A percentile compares a stretch with the other conserved stretches of the same genome.
Evolutionary conservation across 2,888 invertebrate genomes (phyloP).

Genomic region (Sepioteuthis lessoniana): DNA sequence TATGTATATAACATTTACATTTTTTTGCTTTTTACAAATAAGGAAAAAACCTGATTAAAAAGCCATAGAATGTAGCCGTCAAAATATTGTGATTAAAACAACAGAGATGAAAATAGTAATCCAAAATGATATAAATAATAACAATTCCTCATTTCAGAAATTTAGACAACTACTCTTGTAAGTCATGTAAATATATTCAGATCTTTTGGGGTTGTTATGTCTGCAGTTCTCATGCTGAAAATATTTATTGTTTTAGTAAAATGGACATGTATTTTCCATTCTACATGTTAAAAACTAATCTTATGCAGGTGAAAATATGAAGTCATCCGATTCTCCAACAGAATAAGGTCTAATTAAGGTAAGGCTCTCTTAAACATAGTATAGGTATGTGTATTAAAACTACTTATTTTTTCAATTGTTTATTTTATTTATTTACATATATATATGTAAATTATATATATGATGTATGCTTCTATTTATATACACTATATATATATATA

Average conservation of each 20-base stretch:
- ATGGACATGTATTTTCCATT: neutral
- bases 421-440: neutral
- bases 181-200: too few relatives aligned
- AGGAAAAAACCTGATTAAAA: too few relatives aligned
- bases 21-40: too few relatives aligned
- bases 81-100: too few relatives aligned
- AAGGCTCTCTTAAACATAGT: slow-evolving; percentile 14
- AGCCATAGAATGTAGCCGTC: too few relatives aligned
- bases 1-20: too few relatives aligned
- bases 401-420: neutral
- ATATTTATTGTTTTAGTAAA: slow-evolving; percentile 8
- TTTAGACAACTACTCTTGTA: too few relatives aligned
- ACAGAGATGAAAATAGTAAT: too few relatives aligned
- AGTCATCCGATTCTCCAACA: slow-evolving; percentile 33
- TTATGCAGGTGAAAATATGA: slow-evolving; percentile 33
- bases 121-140: too few relatives aligned
- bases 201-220: too few relatives aligned
- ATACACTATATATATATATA: too few relatives aligned
- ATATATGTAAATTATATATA: neutral
- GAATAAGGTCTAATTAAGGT: slow-evolving; percentile 33
- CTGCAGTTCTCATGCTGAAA: neutral
- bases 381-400: neutral
- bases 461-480: neutral
- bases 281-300: neutral
- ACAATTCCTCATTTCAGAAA: too few relatives aligned